Evolutionary conservation across 2,888 invertebrate species (phyloP).

Genomic region (Rhingia campestris): DNA sequence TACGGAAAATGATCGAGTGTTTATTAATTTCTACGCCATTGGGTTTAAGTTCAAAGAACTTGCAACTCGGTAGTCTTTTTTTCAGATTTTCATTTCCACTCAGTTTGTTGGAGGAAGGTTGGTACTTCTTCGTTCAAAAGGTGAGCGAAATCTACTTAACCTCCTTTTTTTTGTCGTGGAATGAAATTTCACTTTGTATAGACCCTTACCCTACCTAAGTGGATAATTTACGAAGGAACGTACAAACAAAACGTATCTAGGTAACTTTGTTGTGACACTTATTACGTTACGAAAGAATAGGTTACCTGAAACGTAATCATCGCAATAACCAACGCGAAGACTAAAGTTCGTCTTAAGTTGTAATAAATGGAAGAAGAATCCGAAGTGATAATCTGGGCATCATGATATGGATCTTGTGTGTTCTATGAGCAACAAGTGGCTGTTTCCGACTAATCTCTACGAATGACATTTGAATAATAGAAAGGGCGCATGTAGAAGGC

Average conservation of each 20-base stretch:
- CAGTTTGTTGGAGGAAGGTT: background rate
- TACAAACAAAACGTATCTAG: background rate
- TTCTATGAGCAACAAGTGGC: too few relatives aligned
- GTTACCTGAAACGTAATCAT: too few relatives aligned
- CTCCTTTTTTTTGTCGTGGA: background rate
- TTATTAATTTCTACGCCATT: conserved; percentile 24
- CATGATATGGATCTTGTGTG: too few relatives aligned
- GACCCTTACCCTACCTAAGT: conserved; percentile 10
- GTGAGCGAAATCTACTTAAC: background rate
- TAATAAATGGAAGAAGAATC: too few relatives aligned
- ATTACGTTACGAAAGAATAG: too few relatives aligned
- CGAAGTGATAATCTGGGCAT: too few relatives aligned
- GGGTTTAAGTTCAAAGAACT: conserved; percentile 36
- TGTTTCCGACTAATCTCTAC: too few relatives aligned
- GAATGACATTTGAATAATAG: too few relatives aligned
- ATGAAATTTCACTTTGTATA: conserved; percentile 1
- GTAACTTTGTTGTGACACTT: background rate
- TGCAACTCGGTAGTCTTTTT: background rate
- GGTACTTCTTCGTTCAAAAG: background rate
- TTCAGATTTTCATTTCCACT: background rate
- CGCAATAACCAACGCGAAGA: too few relatives aligned
- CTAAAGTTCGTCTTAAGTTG: too few relatives aligned
- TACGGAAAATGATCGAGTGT: conserved; percentile 13
- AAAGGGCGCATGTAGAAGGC: too few relatives aligned
- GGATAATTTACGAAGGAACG: conserved; percentile 10